phyloP scores from a whole-genome alignment of 2,888 invertebrate genomes.

The Drosophila mayaguana region DNA sequence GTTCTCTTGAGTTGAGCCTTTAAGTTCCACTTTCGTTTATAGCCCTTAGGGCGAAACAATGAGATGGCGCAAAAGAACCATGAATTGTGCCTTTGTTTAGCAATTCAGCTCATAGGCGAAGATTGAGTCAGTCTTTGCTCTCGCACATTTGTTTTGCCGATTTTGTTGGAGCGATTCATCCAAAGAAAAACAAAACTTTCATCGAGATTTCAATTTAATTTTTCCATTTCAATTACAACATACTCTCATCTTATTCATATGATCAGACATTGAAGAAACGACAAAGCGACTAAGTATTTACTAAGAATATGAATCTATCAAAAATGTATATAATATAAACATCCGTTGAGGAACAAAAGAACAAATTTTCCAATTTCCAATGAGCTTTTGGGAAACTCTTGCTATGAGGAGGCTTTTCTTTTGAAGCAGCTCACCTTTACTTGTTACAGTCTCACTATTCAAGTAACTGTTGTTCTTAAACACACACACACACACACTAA shows the following conservation, averaged over 20 bases:
- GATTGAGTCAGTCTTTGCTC: slow-evolving; percentile 23
- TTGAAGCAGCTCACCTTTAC: slow-evolving; percentile 37
- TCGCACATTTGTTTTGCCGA: slow-evolving; percentile 77
- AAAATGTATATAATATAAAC: not conserved
- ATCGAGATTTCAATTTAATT: not conserved
- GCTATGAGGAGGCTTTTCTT: not conserved
- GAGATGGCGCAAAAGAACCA: slow-evolving; percentile 69
- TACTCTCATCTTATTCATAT: slow-evolving; percentile 14
- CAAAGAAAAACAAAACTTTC: not conserved
- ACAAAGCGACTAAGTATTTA: not conserved
- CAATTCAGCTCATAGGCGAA: slow-evolving; percentile 13
- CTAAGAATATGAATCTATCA: not conserved
- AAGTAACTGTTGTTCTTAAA: slow-evolving; percentile 59
- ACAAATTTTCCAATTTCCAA: not conserved
- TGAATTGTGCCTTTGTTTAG: slow-evolving; percentile 66
- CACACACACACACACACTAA: slow-evolving; percentile 13
- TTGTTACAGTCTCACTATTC: slow-evolving; percentile 51
- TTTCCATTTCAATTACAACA: not conserved
- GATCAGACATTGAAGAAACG: slow-evolving; percentile 8
- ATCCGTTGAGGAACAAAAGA: not conserved
- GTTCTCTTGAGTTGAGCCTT: slow-evolving; percentile 5
- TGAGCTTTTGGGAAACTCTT: not conserved
- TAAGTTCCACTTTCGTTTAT: slow-evolving; percentile 5
- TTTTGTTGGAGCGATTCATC: slow-evolving; percentile 37
- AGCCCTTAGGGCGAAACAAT: slow-evolving; percentile 22